phyloP scores from a whole-genome alignment of 2,797 vertebrate genomes.

The Oreonectes daqikongensis region DNA sequence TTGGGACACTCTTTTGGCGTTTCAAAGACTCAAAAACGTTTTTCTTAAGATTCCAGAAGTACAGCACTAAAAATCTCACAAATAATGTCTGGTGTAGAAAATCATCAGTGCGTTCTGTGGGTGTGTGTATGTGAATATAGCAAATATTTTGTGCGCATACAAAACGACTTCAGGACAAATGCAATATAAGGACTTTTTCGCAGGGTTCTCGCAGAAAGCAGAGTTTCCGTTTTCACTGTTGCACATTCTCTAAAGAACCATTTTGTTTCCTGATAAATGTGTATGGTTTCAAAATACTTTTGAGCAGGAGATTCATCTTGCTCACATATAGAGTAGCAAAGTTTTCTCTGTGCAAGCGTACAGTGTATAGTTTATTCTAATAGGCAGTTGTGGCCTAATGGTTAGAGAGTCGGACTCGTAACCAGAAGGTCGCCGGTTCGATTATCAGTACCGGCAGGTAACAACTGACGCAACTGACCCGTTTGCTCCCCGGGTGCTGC shows the following conservation, averaged over 20 bases:
- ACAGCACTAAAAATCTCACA: constrained; percentile 37
- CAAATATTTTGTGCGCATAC: constrained; percentile 42
- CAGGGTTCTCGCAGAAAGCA: constrained; percentile 76
- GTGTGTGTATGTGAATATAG: constrained; percentile 41
- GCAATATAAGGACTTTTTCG: constrained; percentile 56
- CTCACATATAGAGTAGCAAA: neutral
- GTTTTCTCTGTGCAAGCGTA: neutral
- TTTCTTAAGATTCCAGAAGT: constrained; percentile 45
- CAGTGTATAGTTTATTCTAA: constrained; percentile 4
- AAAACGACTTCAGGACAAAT: constrained; percentile 57
- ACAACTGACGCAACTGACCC: too few relatives aligned
- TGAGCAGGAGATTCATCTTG: neutral
- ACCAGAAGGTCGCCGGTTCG: too few relatives aligned
- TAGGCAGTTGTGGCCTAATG: too few relatives aligned
- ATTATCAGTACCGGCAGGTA: too few relatives aligned
- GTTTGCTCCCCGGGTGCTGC: too few relatives aligned
- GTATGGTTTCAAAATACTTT: neutral
- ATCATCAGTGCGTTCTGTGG: constrained; percentile 44
- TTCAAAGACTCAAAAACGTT: constrained; percentile 48
- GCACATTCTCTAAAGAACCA: constrained; percentile 18
- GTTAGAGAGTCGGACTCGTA: too few relatives aligned
- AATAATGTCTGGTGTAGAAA: constrained; percentile 36
- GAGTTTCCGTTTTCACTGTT: constrained; percentile 49
- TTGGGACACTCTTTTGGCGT: constrained; percentile 38
- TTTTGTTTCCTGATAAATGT: neutral